phyloP scores from a whole-genome alignment of 2,888 invertebrate species.

The Drosophila histrio region DNA sequence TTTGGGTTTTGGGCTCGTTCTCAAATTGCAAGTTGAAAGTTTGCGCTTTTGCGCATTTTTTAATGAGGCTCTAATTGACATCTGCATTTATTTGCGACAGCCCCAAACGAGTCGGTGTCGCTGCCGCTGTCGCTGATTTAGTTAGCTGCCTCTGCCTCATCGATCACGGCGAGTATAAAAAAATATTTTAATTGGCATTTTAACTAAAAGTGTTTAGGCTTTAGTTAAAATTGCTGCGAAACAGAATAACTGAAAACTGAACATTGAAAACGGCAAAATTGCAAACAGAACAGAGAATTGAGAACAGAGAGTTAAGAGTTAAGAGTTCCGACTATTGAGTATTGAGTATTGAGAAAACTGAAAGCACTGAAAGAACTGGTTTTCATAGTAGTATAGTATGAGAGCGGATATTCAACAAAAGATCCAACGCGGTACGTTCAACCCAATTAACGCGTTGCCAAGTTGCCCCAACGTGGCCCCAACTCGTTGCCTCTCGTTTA shows the following conservation, averaged over 20 bases:
- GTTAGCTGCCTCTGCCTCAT: slow-evolving; percentile 20
- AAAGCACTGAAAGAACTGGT: slow-evolving; percentile 53
- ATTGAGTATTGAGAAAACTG: slow-evolving; percentile 20
- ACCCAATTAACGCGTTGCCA: slow-evolving; percentile 81
- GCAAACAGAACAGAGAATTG: slow-evolving; percentile 17
- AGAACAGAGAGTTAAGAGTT: slow-evolving; percentile 8
- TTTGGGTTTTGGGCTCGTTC: slow-evolving; percentile 18
- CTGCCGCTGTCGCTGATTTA: too few species aligned
- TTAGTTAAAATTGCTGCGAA: slow-evolving; percentile 81
- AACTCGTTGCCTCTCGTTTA: background rate
- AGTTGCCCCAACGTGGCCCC: slow-evolving; percentile 2
- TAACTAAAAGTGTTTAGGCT: slow-evolving; percentile 84
- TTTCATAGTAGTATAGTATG: slow-evolving; percentile 34
- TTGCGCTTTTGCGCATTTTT: slow-evolving; percentile 76
- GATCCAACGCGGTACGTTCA: slow-evolving; percentile 77
- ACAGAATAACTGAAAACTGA: slow-evolving; percentile 20
- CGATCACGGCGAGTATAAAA: slow-evolving; percentile 38
- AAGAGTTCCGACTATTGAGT: background rate
- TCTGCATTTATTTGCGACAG: slow-evolving; percentile 81
- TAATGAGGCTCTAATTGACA: slow-evolving; percentile 84
- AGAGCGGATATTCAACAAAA: slow-evolving; percentile 49
- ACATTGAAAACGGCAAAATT: too few species aligned
- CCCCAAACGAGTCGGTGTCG: slow-evolving; percentile 3
- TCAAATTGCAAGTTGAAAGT: slow-evolving; percentile 62
- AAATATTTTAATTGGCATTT: slow-evolving; percentile 84